Conservation (phyloP, 2,888 invertebrate genomes). For the Ormyrus nitidulus region DNA sequence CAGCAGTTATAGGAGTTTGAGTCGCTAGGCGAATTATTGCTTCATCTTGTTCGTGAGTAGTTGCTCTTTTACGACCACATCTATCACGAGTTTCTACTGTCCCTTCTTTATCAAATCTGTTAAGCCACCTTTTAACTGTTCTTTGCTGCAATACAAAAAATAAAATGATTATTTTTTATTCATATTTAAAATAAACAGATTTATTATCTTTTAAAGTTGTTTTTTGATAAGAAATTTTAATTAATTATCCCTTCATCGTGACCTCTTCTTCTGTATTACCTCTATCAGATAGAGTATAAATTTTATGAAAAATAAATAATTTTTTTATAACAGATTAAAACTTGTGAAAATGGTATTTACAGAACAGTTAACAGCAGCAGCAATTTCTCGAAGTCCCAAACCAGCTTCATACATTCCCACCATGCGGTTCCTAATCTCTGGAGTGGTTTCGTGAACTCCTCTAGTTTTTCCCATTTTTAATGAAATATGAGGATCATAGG, state of each 20-base stretch:
- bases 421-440: constrained; percentile 73
- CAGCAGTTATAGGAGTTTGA: constrained; percentile 72
- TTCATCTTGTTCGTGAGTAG: constrained; percentile 71
- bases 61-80: constrained; percentile 73
- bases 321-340: background rate
- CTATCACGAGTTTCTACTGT: constrained; percentile 72
- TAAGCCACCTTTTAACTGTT: constrained; percentile 73
- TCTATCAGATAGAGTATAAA: too few relatives aligned
- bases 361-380: constrained; percentile 72
- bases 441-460: constrained; percentile 74
- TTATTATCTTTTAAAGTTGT: too few relatives aligned
- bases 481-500: too few relatives aligned
- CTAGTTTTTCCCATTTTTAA: constrained; percentile 71
- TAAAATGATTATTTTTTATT: background rate
- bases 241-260: too few relatives aligned
- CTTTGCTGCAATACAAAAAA: constrained; percentile 67
- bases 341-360: constrained; percentile 59
- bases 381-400: constrained; percentile 71
- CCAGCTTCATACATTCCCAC: constrained; percentile 75
- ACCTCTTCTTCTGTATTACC: too few relatives aligned
- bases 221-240: too few relatives aligned
- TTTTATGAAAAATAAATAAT: background rate
- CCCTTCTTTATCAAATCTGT: constrained; percentile 73
- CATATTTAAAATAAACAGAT: too few relatives aligned
- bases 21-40: constrained; percentile 72